phyloP scores from a whole-genome alignment of 2,113 vertebrate species.

The Oreochromis aureus region DNA sequence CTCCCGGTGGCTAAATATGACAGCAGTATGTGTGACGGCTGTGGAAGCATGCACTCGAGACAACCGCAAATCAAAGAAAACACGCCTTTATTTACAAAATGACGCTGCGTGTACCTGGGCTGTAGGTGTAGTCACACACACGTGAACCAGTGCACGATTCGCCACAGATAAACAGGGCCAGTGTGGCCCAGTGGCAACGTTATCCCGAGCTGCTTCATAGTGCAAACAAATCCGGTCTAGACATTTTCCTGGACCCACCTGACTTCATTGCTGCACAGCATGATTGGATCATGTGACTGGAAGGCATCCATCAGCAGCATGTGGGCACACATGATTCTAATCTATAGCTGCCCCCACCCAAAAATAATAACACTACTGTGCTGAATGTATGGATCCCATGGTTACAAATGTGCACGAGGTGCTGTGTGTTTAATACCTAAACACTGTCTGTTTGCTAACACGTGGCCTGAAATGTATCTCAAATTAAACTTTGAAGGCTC shows the following conservation, averaged over 20 bases:
- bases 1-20: constrained; percentile 44
- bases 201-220: background rate
- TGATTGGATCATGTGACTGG: background rate
- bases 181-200: background rate
- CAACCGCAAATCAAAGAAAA: background rate
- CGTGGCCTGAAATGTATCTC: background rate
- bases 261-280: background rate
- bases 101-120: background rate
- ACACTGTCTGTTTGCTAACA: background rate
- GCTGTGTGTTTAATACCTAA: background rate
- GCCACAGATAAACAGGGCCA: fast-evolving
- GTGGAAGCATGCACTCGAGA: background rate
- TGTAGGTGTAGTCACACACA: background rate
- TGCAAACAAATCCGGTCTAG: constrained; percentile 44
- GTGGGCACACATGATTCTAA: background rate
- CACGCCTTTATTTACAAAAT: background rate
- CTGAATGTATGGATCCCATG: background rate
- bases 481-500: background rate
- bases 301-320: background rate
- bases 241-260: constrained; percentile 18
- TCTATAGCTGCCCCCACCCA: background rate
- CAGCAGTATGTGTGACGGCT: background rate
- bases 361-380: background rate
- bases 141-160: fast-evolving
- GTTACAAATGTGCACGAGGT: background rate